A percentile compares a stretch with the other conserved stretches of the same genome.
These are phyloP conservation scores for Solen grandis DNA, from an alignment of 1,140 invertebrate species.

Conservation along the genomic window DNA sequence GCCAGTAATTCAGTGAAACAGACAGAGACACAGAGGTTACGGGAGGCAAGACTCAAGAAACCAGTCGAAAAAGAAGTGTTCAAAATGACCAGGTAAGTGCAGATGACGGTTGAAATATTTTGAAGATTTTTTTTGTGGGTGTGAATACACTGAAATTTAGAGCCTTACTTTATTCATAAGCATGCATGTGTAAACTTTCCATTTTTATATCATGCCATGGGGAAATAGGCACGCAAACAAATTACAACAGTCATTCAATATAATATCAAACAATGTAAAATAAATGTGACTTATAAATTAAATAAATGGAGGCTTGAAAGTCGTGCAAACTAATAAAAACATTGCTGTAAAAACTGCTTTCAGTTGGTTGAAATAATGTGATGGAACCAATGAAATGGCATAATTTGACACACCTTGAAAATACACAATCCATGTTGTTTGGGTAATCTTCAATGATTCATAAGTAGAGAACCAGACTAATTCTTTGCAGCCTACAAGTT, in stretches of 20 bases:
- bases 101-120: background rate
- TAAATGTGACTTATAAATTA: background rate
- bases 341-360: too few species aligned
- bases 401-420: too few species aligned
- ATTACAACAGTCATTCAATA: background rate
- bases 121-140: background rate
- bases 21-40: constrained; percentile 47
- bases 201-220: background rate
- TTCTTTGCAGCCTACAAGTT: too few species aligned
- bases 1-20: constrained; percentile 34
- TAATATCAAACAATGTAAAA: background rate
- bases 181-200: too few species aligned
- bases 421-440: too few species aligned
- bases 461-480: too few species aligned
- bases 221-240: background rate
- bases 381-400: too few species aligned
- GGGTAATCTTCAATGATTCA: too few species aligned
- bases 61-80: constrained; percentile 68
- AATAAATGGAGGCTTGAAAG: too few species aligned
- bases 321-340: too few species aligned
- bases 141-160: background rate
- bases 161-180: too few species aligned
- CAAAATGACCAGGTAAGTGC: constrained; percentile 66
- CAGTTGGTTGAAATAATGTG: too few species aligned
- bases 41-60: constrained; percentile 40